Conservation (phyloP, 1,140 invertebrate genomes). For the Rhyacophila brunnea region DNA sequence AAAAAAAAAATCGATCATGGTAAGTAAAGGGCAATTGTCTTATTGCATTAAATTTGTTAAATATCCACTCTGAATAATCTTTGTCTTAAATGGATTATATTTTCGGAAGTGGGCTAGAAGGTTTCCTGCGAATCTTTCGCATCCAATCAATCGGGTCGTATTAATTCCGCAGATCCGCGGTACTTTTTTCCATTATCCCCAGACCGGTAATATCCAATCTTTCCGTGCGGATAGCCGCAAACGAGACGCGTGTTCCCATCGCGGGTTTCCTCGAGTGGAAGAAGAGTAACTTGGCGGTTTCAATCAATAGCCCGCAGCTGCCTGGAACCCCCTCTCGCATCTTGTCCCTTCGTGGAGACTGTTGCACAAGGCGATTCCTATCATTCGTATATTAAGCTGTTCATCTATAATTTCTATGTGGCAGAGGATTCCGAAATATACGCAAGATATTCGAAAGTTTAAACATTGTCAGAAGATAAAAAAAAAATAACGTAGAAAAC, state of each 20-base stretch:
- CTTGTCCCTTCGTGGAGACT: background rate
- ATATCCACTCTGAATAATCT: too few species aligned
- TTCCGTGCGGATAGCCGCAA: constrained; percentile 7
- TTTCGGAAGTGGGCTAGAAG: too few species aligned
- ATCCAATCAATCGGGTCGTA: too few species aligned
- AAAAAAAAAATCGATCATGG: too few species aligned
- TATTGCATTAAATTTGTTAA: too few species aligned
- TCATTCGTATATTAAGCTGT: background rate
- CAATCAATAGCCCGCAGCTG: constrained; percentile 27
- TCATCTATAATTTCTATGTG: too few species aligned
- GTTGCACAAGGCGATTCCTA: background rate
- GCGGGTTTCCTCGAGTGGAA: constrained; percentile 13
- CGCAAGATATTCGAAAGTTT: background rate
- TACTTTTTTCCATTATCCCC: constrained; percentile 9
- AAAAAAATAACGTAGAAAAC: too few species aligned
- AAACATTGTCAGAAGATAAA: too few species aligned
- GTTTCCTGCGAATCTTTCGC: too few species aligned
- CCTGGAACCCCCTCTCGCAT: background rate
- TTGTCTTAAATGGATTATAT: too few species aligned
- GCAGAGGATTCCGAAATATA: background rate
- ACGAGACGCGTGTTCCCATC: constrained; percentile 11
- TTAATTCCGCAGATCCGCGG: background rate
- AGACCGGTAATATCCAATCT: constrained; percentile 16
- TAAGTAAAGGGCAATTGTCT: too few species aligned
- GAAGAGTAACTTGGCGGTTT: constrained; percentile 22